Evolutionary conservation across 37 sponge, comb jelly and placozoan genomes (phyloP).

Genomic region (Aphrocallistes beatrix): DNA sequence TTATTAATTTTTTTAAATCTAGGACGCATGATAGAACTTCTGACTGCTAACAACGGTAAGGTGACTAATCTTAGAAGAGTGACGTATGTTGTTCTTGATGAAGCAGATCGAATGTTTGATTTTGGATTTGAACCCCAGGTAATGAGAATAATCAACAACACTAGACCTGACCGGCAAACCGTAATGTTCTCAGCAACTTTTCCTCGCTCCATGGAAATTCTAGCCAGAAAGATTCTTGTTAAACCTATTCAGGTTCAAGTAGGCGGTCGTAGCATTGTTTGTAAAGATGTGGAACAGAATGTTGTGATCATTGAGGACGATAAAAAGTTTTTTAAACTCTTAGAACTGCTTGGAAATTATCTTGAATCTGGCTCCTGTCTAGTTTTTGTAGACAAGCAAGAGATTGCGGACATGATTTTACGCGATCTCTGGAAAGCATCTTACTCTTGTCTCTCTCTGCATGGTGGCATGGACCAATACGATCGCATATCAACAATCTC

Average conservation of each 20-base stretch:
- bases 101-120: conserved; percentile 99
- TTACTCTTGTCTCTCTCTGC: conserved; percentile 89
- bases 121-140: conserved; percentile 99
- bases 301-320: conserved; percentile 76
- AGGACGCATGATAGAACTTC: conserved; percentile 98
- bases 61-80: conserved; percentile 84
- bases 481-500: conserved; percentile 82
- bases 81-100: conserved; percentile 93
- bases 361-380: conserved; percentile 72
- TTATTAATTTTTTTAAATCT: not conserved
- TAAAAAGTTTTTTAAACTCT: conserved; percentile 82
- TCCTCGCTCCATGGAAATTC: conserved; percentile 95
- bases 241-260: conserved; percentile 90
- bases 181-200: conserved; percentile 99
- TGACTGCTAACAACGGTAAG: conserved; percentile 84
- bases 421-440: conserved; percentile 78
- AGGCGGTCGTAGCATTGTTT: conserved; percentile 92
- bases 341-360: conserved; percentile 84
- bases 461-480: conserved; percentile 98
- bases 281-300: conserved; percentile 82
- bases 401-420: conserved; percentile 66
- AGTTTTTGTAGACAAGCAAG: conserved; percentile 93
- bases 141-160: conserved; percentile 60
- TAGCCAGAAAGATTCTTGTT: conserved; percentile 81
- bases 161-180: conserved; percentile 86